These are phyloP conservation scores for Borostomias antarcticus DNA, from an alignment of 2,797 vertebrate species.

Conservation along the genomic window DNA sequence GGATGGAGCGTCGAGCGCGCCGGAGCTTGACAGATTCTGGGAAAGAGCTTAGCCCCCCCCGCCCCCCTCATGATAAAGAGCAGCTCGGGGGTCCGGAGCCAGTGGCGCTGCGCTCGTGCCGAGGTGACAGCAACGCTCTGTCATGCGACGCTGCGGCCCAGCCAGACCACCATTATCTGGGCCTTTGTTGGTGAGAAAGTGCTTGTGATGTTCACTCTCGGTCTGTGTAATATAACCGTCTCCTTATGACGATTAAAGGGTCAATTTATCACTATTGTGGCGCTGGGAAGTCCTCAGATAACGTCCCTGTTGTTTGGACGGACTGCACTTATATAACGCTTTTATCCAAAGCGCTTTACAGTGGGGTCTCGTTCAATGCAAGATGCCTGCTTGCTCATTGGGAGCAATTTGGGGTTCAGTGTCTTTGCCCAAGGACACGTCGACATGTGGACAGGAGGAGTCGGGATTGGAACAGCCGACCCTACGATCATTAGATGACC, in stretches of 20 bases:
- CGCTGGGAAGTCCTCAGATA: no score
- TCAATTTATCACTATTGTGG: no score
- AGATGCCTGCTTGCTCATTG: no score
- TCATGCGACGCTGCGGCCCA: slow-evolving; percentile 37
- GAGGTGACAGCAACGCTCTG: slow-evolving; percentile 55
- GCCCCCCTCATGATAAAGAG: slow-evolving; percentile 73
- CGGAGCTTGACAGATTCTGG: slow-evolving; percentile 74
- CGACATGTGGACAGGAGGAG: no score
- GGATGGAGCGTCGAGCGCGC: slow-evolving; percentile 72
- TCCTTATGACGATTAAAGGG: slow-evolving; percentile 11
- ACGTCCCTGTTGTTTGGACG: no score
- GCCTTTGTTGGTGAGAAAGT: slow-evolving; percentile 33
- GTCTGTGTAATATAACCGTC: not conserved
- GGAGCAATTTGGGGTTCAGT: no score
- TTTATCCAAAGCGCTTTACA: no score
- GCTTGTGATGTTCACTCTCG: slow-evolving; percentile 19
- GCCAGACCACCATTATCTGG: slow-evolving; percentile 45
- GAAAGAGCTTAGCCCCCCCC: slow-evolving; percentile 58
- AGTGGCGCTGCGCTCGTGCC: slow-evolving; percentile 43
- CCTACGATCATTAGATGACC: no score
- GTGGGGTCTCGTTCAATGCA: no score
- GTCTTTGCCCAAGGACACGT: no score
- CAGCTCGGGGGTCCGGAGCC: slow-evolving; percentile 41
- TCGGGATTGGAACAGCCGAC: no score
- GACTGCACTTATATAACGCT: no score